Conservation (phyloP, 2,113 vertebrate species). For the Bufo gargarizans region DNA sequence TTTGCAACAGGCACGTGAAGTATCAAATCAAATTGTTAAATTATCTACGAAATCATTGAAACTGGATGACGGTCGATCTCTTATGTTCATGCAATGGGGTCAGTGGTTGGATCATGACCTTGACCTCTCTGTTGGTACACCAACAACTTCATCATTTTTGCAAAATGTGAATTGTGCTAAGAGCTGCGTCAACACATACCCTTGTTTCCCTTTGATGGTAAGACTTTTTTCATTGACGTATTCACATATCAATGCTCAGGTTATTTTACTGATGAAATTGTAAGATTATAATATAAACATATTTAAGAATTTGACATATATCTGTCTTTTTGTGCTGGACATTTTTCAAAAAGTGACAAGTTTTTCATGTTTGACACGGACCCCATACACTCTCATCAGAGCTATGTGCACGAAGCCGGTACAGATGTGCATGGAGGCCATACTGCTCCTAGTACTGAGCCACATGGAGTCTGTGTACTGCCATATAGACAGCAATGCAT, state of each 20-base stretch:
- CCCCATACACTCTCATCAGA: no score
- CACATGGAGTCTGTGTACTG: no score
- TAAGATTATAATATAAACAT: no score
- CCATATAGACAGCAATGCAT: no score
- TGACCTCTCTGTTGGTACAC: constrained; percentile 76
- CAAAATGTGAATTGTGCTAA: constrained; percentile 72
- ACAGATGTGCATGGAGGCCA: no score
- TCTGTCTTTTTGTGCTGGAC: no score
- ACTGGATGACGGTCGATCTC: constrained; percentile 69
- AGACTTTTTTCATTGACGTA: neutral
- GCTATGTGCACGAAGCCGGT: no score
- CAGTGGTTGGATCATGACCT: constrained; percentile 89
- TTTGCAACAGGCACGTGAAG: constrained; percentile 74
- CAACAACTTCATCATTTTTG: constrained; percentile 76
- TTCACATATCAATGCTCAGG: neutral
- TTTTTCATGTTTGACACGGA: no score
- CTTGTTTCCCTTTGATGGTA: constrained; percentile 89
- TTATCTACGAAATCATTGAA: constrained; percentile 63
- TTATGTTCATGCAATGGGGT: constrained; percentile 84
- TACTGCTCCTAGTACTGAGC: no score
- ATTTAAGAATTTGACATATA: no score
- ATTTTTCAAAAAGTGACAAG: no score
- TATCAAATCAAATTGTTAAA: constrained; percentile 83
- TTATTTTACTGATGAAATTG: neutral
- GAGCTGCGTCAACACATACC: constrained; percentile 76